Percentiles rank a stretch among this genome's conserved stretches.
These are phyloP conservation scores for Larimichthys polyactis DNA, from an alignment of 2,113 vertebrate genomes.

Conservation along the genomic window DNA sequence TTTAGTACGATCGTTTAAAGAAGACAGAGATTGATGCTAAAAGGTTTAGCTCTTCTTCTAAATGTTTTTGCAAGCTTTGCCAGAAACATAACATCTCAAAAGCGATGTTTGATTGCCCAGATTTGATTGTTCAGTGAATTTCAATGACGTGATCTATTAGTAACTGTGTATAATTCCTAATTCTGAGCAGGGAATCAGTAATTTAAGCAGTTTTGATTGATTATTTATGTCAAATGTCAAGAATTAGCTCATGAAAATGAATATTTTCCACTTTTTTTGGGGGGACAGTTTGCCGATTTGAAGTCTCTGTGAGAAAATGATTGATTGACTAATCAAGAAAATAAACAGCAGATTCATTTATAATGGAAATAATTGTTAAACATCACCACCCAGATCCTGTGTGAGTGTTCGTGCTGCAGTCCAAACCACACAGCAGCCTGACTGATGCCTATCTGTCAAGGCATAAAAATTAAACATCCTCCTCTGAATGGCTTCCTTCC, in stretches of 20 bases:
- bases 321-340: not conserved
- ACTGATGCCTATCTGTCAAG: slow-evolving; percentile 76
- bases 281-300: not conserved
- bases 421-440: slow-evolving; percentile 26
- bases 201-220: no score
- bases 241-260: not conserved
- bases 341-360: not conserved
- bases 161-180: not conserved
- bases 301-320: not conserved
- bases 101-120: not conserved
- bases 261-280: not conserved
- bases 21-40: not conserved
- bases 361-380: not conserved
- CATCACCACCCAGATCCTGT: not conserved
- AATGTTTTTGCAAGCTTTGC: not conserved
- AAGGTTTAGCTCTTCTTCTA: not conserved
- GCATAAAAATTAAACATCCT: slow-evolving; percentile 74
- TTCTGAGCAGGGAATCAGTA: no score
- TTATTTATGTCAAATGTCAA: no score
- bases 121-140: not conserved
- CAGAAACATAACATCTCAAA: not conserved
- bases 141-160: not conserved
- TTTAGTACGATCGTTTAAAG: not conserved
- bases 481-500: slow-evolving; percentile 77
- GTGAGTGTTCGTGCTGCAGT: not conserved